phyloP scores from a whole-genome alignment of 2,888 invertebrate genomes.

The Allophyes oxyacanthae region DNA sequence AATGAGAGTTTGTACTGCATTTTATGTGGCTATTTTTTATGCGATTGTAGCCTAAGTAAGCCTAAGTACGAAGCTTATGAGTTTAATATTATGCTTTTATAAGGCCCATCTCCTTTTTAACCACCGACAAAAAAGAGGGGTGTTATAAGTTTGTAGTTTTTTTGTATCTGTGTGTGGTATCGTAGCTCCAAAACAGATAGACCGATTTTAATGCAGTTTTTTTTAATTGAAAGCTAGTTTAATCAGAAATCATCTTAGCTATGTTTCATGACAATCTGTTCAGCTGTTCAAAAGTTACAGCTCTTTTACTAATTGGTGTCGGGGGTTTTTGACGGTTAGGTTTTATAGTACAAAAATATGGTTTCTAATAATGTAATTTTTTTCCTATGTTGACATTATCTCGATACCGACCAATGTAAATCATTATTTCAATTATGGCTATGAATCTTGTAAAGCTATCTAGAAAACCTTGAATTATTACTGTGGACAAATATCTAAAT shows the following conservation, averaged over 20 bases:
- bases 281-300: too few species aligned
- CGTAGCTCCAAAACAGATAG: too few species aligned
- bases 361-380: conserved; percentile 2
- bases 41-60: conserved; percentile 15
- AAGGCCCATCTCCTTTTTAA: conserved; percentile 1
- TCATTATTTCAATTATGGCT: conserved; percentile 34
- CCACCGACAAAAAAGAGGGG: too few species aligned
- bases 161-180: too few species aligned
- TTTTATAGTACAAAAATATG: conserved; percentile 21
- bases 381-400: conserved; percentile 15
- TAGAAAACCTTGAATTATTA: conserved; percentile 7
- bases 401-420: not conserved
- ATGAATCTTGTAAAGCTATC: conserved; percentile 20
- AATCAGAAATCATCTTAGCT: too few species aligned
- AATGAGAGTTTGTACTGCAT: conserved; percentile 48
- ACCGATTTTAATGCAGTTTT: too few species aligned
- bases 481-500: not conserved
- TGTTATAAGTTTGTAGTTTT: too few species aligned
- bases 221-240: too few species aligned
- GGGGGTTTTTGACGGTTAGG: too few species aligned
- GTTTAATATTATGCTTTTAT: conserved; percentile 11
- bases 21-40: conserved; percentile 50
- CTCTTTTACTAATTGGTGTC: too few species aligned
- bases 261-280: too few species aligned
- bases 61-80: conserved; percentile 18